Evolutionary conservation across 2,888 invertebrate genomes (phyloP).

Genomic region (Hemicrepidius hirtus): DNA sequence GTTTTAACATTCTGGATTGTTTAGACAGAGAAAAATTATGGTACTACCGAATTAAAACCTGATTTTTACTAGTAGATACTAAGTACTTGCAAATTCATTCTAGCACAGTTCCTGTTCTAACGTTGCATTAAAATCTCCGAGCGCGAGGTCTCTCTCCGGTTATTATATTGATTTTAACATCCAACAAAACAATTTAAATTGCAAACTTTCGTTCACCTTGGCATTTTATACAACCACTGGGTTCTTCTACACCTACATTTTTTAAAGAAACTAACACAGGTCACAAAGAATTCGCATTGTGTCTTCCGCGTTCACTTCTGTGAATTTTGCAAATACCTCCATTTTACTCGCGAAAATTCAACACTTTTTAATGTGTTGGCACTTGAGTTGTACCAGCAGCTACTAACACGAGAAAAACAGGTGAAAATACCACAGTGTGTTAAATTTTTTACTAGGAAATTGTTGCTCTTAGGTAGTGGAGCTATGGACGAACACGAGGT

Average conservation of each 20-base stretch:
- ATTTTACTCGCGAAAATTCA: not conserved
- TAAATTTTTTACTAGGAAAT: constrained; percentile 33
- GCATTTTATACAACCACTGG: constrained; percentile 33
- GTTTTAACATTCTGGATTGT: not conserved
- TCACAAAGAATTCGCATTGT: not conserved
- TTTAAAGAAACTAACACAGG: constrained; percentile 7
- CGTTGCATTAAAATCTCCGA: constrained; percentile 41
- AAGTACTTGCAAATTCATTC: constrained; percentile 41
- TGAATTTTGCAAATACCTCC: not conserved
- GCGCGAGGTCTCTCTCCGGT: constrained; percentile 6
- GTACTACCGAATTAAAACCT: constrained; percentile 16
- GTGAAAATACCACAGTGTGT: constrained; percentile 41
- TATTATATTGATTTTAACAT: constrained; percentile 26
- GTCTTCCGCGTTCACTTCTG: not conserved
- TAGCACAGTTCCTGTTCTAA: constrained; percentile 46
- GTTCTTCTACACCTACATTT: constrained; percentile 31
- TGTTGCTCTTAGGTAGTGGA: constrained; percentile 6
- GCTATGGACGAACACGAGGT: constrained; percentile 12
- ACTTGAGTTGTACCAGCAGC: not conserved
- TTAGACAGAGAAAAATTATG: not conserved
- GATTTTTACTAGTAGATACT: no score
- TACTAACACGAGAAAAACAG: constrained; percentile 31
- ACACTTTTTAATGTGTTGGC: not conserved
- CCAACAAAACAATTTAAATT: constrained; percentile 18
- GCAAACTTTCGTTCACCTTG: constrained; percentile 41